A percentile compares a stretch with the other conserved stretches of the same genome.
phyloP scores from a whole-genome alignment of 1,140 invertebrate genomes.

The Lutraria rhynchaena region DNA sequence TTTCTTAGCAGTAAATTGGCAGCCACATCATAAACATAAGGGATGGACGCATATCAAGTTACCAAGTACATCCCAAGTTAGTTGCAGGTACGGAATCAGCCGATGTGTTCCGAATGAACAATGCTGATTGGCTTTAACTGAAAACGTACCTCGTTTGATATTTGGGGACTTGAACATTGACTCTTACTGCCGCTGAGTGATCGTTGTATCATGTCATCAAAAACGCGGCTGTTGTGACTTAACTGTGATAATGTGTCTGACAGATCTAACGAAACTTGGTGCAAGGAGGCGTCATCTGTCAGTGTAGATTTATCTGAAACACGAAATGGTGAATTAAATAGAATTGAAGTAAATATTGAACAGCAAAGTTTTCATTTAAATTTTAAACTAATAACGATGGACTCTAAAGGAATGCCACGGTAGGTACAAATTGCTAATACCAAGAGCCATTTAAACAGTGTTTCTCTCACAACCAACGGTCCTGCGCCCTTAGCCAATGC shows the following conservation, averaged over 20 bases:
- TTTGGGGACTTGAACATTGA: not conserved
- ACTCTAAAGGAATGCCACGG: not conserved
- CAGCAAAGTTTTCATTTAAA: not conserved
- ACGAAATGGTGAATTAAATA: not conserved
- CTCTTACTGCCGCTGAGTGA: constrained; percentile 3
- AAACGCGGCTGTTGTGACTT: constrained; percentile 21
- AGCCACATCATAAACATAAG: no score
- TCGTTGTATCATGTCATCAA: constrained; percentile 18
- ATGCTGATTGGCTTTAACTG: no score
- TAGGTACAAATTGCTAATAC: no score
- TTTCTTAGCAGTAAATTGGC: no score
- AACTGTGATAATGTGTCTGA: constrained; percentile 27
- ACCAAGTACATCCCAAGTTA: no score
- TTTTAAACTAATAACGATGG: not conserved
- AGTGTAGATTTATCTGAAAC: constrained; percentile 41
- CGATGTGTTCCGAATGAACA: no score
- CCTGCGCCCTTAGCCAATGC: no score
- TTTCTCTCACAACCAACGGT: no score
- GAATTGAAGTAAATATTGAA: not conserved
- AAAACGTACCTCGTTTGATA: constrained; percentile 26
- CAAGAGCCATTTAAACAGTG: no score
- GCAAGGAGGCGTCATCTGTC: constrained; percentile 17
- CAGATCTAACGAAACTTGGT: constrained; percentile 2
- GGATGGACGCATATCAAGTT: no score
- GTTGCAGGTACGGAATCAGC: no score